Base-by-base conservation (phyloP, 2,113 vertebrate genomes). In the Actinemys pallida region DNA sequence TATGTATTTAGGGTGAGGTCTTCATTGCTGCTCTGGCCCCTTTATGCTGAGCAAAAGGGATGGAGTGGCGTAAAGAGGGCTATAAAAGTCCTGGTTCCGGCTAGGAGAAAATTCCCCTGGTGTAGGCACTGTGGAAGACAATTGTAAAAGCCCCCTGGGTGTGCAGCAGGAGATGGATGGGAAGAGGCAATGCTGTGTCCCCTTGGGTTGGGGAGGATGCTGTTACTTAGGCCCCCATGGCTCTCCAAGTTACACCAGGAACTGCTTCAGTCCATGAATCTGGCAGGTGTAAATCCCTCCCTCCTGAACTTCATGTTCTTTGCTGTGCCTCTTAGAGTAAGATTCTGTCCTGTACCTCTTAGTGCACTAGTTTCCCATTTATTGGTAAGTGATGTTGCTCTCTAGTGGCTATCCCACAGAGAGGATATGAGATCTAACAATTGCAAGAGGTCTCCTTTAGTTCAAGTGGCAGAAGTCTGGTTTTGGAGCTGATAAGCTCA, bases 331-430 rank as follows among this genome's bases (percentile, higher is more conserved):
- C 27, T 62, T 59, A 59, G 57, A 27, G 25, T 53, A 53, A 53
- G 52, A 53, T 53, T 53, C 52, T 53, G 52, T 53, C 52, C 52
- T 53, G 20, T 53, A 53, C 19, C 52, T 75, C 78, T 47, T 65
- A 16, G 6, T 80, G 62, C 39, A 6, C 31, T 1, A 0, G 59
- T 83, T 29, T 0, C 0, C 45, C 49, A 39, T 49, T 50, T 65
- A 11, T 45, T 13, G 92, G 12, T 39, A 19, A 52, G 25, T 62
- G 79, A 83, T 27, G 8, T 17, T 39, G 45, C 14, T 86, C 6
- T 54, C 17, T 29, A 56, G 52, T 16, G 49, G 49, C 35, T 91
- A 49, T 25, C 78, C 72, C 54, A 69, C 53, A 62, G 27, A 62
- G 12, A 81, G 92, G 49, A 86, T 72, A 62, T 2, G 75, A 8